Percentiles rank a stretch among this genome's conserved stretches.
Evolutionary conservation across 2,888 invertebrate species (phyloP).

Genomic region (Cryptophagus acutangulus): DNA sequence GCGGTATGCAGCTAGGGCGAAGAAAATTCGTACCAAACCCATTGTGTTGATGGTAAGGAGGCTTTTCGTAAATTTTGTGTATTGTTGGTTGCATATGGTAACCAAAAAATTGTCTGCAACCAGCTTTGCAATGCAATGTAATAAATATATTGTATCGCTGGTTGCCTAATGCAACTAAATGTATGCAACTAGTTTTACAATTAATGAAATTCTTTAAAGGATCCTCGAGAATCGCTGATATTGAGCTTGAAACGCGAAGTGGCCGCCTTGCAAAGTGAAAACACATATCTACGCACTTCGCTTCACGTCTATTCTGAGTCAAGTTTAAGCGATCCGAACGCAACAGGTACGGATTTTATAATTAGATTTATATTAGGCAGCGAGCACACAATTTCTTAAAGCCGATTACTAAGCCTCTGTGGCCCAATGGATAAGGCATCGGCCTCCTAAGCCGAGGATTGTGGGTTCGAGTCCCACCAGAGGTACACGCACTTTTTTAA

Average conservation of each 20-base stretch:
- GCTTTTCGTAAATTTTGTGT: too few species aligned
- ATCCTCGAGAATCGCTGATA: slow-evolving; percentile 87
- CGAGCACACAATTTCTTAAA: slow-evolving; percentile 10
- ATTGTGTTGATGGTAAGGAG: slow-evolving; percentile 84
- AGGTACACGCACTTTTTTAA: slow-evolving; percentile 52
- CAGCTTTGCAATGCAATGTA: too few species aligned
- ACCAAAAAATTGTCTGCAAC: too few species aligned
- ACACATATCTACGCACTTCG: slow-evolving; percentile 77
- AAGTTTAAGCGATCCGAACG: background rate
- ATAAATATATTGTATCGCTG: too few species aligned
- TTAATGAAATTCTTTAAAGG: slow-evolving; percentile 51
- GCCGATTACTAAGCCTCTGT: slow-evolving; percentile 56
- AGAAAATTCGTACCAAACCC: slow-evolving; percentile 88
- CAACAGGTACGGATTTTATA: slow-evolving; percentile 2
- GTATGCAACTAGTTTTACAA: background rate
- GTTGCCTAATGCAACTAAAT: too few species aligned
- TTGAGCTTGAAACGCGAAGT: slow-evolving; percentile 84
- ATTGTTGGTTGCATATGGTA: too few species aligned
- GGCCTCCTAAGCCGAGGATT: slow-evolving; percentile 77
- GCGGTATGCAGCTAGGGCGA: slow-evolving; percentile 87
- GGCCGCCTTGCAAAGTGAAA: slow-evolving; percentile 77
- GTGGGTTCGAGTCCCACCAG: slow-evolving; percentile 80
- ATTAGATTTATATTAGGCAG: slow-evolving; percentile 14
- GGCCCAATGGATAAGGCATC: slow-evolving; percentile 77
- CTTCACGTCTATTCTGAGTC: slow-evolving; percentile 62